Percentiles rank a stretch among this genome's conserved stretches.
Conservation (phyloP, 2,888 invertebrate species). For the Cosmorhoe ocellata region DNA sequence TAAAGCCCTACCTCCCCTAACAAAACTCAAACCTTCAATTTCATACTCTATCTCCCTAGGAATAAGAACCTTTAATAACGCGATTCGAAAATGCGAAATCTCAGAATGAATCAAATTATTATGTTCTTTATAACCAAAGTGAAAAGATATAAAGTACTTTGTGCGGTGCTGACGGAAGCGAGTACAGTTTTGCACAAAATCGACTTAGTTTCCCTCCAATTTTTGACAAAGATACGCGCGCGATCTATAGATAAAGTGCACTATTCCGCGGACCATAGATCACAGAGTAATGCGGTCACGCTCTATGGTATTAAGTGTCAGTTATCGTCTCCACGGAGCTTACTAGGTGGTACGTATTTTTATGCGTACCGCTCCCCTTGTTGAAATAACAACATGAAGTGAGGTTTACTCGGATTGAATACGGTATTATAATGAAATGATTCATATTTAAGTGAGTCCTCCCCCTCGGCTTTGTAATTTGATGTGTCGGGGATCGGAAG, state of each 20-base stretch:
- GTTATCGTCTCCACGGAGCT: slow-evolving; percentile 81
- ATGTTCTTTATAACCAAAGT: slow-evolving; percentile 33
- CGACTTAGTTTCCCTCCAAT: slow-evolving; percentile 57
- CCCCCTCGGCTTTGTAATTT: slow-evolving; percentile 73
- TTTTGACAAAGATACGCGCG: slow-evolving; percentile 59
- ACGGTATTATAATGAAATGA: slow-evolving; percentile 82
- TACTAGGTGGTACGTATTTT: slow-evolving; percentile 66
- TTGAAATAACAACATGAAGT: slow-evolving; percentile 78
- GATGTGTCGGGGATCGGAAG: slow-evolving; percentile 75
- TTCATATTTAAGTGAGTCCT: slow-evolving; percentile 82
- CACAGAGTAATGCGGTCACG: slow-evolving; percentile 81
- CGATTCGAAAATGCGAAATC: slow-evolving; percentile 1
- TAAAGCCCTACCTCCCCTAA: slow-evolving; percentile 64
- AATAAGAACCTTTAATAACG: slow-evolving; percentile 25
- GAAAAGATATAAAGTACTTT: slow-evolving; percentile 47
- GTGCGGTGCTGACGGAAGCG: slow-evolving; percentile 19
- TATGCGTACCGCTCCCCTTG: slow-evolving; percentile 73
- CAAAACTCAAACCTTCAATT: slow-evolving; percentile 40
- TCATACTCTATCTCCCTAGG: slow-evolving; percentile 42
- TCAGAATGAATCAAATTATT: slow-evolving; percentile 21
- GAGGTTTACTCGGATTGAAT: slow-evolving; percentile 81
- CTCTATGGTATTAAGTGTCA: slow-evolving; percentile 81
- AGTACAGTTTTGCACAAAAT: slow-evolving; percentile 51
- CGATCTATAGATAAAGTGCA: slow-evolving; percentile 68
- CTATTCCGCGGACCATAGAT: slow-evolving; percentile 75